A percentile compares a stretch with the other conserved stretches of the same genome.
Evolutionary conservation across 1,140 invertebrate genomes (phyloP).

Genomic region (Saccostrea glomerata): DNA sequence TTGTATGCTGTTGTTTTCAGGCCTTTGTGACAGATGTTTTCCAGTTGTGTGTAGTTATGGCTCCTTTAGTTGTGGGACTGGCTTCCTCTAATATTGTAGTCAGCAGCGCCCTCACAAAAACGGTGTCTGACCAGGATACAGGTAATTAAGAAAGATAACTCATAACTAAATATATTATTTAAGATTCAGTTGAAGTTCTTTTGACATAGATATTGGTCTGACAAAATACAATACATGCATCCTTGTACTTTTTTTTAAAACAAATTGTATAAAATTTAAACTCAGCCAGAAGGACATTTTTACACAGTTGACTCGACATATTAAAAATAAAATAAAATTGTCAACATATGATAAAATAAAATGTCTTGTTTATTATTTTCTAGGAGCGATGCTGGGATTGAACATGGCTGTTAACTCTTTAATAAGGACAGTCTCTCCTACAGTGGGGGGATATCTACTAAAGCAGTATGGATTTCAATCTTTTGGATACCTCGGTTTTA

Average conservation of each 20-base stretch:
- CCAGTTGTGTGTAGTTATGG: conserved; percentile 70
- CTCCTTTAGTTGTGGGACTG: conserved; percentile 64
- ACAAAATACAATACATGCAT: too few relatives aligned
- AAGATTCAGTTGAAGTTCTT: not conserved
- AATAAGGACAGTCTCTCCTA: conserved; percentile 73
- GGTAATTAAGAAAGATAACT: conserved; percentile 60
- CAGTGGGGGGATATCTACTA: conserved; percentile 73
- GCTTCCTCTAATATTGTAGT: conserved; percentile 74
- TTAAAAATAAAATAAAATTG: too few relatives aligned
- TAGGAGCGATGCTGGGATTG: conserved; percentile 76
- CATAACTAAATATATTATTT: not conserved
- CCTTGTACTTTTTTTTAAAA: too few relatives aligned
- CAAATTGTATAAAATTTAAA: too few relatives aligned
- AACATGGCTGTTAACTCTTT: conserved; percentile 77
- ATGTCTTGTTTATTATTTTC: conserved; percentile 51
- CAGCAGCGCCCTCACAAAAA: conserved; percentile 72
- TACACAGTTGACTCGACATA: too few relatives aligned
- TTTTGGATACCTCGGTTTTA: conserved; percentile 74
- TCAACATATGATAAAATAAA: too few relatives aligned
- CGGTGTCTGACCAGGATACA: conserved; percentile 73
- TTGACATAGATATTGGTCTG: too few relatives aligned
- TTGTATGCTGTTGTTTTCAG: conserved; percentile 51
- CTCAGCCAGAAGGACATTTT: too few relatives aligned
- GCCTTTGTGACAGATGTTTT: conserved; percentile 66
- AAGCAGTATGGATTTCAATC: conserved; percentile 70